phyloP scores from a whole-genome alignment of 2,113 vertebrate genomes.

The Rhinopomastus cyanomelas region DNA sequence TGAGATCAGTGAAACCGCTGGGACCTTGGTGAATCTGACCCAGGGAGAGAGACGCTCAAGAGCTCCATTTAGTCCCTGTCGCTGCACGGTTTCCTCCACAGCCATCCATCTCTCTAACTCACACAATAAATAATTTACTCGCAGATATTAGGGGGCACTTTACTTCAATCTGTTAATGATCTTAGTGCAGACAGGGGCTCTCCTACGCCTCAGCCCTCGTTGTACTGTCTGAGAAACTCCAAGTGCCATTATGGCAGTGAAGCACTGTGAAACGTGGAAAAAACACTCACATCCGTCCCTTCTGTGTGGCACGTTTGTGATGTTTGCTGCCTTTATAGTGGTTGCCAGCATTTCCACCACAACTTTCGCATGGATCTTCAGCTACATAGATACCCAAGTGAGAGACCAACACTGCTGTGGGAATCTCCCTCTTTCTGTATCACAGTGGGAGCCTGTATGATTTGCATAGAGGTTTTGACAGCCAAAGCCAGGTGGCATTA shows the following conservation, averaged over 20 bases:
- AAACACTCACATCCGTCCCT: neutral
- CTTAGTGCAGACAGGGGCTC: constrained; percentile 20
- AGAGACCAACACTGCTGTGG: neutral
- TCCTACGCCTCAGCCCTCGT: neutral
- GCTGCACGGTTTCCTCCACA: constrained; percentile 30
- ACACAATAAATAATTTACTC: constrained; percentile 65
- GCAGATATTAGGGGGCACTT: constrained; percentile 39
- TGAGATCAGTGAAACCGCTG: constrained; percentile 4
- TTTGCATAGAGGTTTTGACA: neutral
- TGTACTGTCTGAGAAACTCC: constrained; percentile 4
- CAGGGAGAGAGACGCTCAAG: neutral
- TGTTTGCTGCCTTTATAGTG: neutral
- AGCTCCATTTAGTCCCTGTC: constrained; percentile 39
- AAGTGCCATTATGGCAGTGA: neutral
- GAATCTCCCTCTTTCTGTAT: neutral
- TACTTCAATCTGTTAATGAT: constrained; percentile 49
- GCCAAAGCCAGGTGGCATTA: neutral
- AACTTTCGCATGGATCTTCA: neutral
- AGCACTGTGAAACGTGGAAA: neutral
- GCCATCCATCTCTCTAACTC: constrained; percentile 50
- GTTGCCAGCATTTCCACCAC: neutral
- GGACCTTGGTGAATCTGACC: constrained; percentile 24
- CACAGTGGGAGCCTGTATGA: neutral
- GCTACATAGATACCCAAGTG: neutral
- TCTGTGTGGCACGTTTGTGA: neutral